Evolutionary conservation across 1,140 invertebrate species (phyloP).

Genomic region (Microplitis mediator): DNA sequence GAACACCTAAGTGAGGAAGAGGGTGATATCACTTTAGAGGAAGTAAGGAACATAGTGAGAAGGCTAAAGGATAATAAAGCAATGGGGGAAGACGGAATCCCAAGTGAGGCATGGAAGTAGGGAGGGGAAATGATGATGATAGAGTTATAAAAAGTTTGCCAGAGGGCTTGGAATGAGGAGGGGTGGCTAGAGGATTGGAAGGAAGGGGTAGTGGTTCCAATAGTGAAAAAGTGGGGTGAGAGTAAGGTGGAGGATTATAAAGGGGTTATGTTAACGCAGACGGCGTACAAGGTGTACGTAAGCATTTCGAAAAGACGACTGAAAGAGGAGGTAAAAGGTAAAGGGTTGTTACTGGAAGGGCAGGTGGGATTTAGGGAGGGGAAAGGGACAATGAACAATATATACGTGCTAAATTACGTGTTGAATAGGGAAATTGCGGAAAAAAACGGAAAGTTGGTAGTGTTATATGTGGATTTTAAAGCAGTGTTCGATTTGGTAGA

Average conservation of each 20-base stretch:
- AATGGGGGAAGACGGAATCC: background rate
- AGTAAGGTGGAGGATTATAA: background rate
- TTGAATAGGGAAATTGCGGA: too few species aligned
- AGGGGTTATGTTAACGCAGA: background rate
- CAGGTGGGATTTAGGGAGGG: too few species aligned
- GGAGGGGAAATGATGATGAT: slow-evolving; percentile 11
- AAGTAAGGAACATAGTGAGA: background rate
- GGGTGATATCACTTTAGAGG: background rate
- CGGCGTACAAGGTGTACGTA: background rate
- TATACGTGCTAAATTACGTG: too few species aligned
- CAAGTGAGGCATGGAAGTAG: slow-evolving; percentile 14
- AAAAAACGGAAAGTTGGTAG: too few species aligned
- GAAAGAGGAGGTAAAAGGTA: too few species aligned
- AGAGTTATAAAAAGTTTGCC: slow-evolving; percentile 8
- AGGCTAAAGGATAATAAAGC: slow-evolving; percentile 18
- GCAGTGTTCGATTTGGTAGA: too few species aligned
- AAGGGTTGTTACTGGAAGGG: too few species aligned
- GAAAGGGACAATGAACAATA: too few species aligned
- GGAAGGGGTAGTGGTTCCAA: background rate
- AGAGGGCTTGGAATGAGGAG: background rate
- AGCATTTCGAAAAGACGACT: too few species aligned
- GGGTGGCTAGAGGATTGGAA: background rate
- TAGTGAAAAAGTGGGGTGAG: background rate
- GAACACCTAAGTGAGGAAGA: background rate
- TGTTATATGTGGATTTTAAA: too few species aligned